Percentiles rank a stretch among this genome's conserved stretches.
Evolutionary conservation across 2,113 vertebrate species (phyloP).

Genomic region (Craseonycteris thonglongyai): DNA sequence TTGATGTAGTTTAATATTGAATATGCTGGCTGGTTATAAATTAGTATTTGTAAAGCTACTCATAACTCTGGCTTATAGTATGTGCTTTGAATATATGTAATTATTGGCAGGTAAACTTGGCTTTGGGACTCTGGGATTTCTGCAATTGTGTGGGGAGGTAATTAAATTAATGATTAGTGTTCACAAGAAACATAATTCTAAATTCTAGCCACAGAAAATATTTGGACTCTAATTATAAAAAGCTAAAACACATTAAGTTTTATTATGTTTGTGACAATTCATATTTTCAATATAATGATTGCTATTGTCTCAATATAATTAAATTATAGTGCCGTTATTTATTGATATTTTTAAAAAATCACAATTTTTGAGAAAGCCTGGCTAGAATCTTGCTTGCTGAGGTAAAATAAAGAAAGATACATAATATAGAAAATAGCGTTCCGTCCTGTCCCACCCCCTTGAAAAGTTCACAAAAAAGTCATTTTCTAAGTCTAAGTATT

Average conservation of each 20-base stretch:
- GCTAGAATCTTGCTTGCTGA: background rate
- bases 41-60: background rate
- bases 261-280: conserved; percentile 12
- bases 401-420: background rate
- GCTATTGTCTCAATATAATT: background rate
- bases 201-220: conserved; percentile 6
- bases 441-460: too few species aligned
- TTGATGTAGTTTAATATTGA: background rate
- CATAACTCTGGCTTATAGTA: background rate
- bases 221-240: background rate
- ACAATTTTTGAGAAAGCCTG: background rate
- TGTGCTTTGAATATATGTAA: background rate
- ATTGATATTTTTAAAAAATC: background rate
- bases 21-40: background rate
- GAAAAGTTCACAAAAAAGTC: background rate
- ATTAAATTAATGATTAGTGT: conserved; percentile 15
- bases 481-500: background rate
- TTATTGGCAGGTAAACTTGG: background rate
- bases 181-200: background rate
- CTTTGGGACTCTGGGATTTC: background rate
- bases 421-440: background rate
- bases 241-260: background rate
- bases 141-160: background rate
- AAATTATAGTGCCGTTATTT: background rate
- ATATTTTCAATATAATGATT: background rate